Percentiles rank a stretch among this genome's conserved stretches.
These are phyloP conservation scores for Eristalis arbustorum DNA, from an alignment of 2,888 invertebrate species.

Conservation along the genomic window DNA sequence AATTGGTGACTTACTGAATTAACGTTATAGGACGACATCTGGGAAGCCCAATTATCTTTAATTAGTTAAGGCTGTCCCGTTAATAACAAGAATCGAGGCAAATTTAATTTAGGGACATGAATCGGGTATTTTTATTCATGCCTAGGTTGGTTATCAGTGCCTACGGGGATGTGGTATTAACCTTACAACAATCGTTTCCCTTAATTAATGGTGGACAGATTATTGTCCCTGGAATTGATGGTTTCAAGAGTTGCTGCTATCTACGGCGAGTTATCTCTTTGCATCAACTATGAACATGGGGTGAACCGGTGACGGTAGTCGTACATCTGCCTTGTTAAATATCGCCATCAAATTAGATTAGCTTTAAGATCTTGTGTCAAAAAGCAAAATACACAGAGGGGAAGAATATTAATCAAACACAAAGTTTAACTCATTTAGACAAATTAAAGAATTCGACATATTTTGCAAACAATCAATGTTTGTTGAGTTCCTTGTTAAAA, in stretches of 20 bases:
- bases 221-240: constrained; percentile 8
- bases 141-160: constrained; percentile 9
- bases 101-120: constrained; percentile 59
- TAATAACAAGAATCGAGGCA: constrained; percentile 51
- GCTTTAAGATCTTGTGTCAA: neutral
- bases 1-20: constrained; percentile 65
- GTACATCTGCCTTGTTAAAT: neutral
- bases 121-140: constrained; percentile 48
- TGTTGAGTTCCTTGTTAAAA: constrained; percentile 23
- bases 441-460: constrained; percentile 16
- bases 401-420: constrained; percentile 29
- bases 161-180: constrained; percentile 2
- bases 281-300: neutral
- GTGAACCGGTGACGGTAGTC: neutral
- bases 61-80: constrained; percentile 62
- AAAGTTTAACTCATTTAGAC: constrained; percentile 38
- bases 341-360: constrained; percentile 12
- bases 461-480: constrained; percentile 34
- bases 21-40: constrained; percentile 61
- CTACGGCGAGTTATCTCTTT: neutral
- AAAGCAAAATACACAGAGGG: neutral
- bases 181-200: constrained; percentile 19
- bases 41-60: constrained; percentile 67
- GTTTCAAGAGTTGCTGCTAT: neutral
- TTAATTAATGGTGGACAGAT: constrained; percentile 46